Percentiles rank a stretch among this genome's conserved stretches.
These are phyloP conservation scores for Bryconaethiops microstoma DNA, from an alignment of 2,797 vertebrate species.

Conservation along the genomic window DNA sequence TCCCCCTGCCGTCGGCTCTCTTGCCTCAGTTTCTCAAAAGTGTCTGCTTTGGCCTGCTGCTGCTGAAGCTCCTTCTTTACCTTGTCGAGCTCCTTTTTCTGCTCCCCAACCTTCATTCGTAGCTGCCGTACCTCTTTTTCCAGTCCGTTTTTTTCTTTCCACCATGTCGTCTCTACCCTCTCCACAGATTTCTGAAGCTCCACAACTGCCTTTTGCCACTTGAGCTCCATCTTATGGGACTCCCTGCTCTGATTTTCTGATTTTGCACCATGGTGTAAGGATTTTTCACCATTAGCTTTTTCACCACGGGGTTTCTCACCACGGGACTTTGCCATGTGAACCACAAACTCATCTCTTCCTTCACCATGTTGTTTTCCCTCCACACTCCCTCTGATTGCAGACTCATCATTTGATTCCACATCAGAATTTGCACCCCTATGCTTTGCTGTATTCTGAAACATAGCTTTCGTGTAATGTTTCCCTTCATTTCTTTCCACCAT, in stretches of 20 bases:
- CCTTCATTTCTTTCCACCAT: neutral
- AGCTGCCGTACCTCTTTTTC: neutral
- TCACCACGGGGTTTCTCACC: neutral
- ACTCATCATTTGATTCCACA: neutral
- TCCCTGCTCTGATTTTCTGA: neutral
- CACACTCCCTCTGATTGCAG: neutral
- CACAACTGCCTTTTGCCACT: neutral
- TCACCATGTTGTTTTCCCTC: neutral
- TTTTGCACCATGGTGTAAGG: neutral
- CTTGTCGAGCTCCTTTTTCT: neutral
- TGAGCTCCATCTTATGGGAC: neutral
- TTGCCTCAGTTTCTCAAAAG: neutral
- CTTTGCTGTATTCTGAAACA: neutral
- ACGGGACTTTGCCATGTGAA: neutral
- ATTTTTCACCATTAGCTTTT: neutral
- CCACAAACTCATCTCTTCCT: neutral
- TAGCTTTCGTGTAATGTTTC: neutral
- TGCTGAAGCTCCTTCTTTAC: neutral
- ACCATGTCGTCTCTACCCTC: neutral
- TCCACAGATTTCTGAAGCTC: neutral
- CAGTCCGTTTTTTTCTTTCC: neutral
- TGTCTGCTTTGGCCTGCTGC: neutral
- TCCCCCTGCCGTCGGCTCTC: neutral
- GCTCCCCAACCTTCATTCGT: neutral
- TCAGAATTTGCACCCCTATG: neutral